Evolutionary conservation across 2,797 vertebrate genomes (phyloP), one percentile per base, ranked within the genome.

Genomic region (Acanthopagrus latus): DNA sequence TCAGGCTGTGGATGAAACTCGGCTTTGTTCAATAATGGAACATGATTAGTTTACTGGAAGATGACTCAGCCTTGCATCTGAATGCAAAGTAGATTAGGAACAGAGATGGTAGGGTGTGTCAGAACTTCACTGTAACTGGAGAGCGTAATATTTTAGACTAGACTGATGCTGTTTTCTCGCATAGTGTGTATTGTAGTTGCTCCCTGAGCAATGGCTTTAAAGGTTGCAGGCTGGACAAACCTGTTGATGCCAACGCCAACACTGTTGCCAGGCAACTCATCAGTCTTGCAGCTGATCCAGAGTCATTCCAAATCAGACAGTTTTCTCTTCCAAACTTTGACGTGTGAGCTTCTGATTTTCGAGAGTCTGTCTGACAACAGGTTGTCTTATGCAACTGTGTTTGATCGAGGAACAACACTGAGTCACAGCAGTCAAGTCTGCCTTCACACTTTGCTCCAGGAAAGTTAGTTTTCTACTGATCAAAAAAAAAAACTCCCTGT

Each of bases 211-310:
- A 48, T 48, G 56, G 20, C 47, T 69, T 65, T 25, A 66, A 73
- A 74, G 21, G 23, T 21, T 57, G 54, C 29, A 46, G 50, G 76
- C 62, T 78, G 56, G 25, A 33, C 62, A 64, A 66, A 74, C 74
- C 78, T 78, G 64, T 79, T 64, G 63, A 82, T 83, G 88, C 71
- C 72, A 84, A 74, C 60, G 77, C 78, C 74, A 83, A 78, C 73
- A 64, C 80, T 85, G 93, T 93, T 93, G 86, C 92, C 82, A 74
- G 82, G 93, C 89, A 93, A 94, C 93, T 48, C 63, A 80, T 83
- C 59, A 67, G 55, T 48, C 20, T 55, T 18, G 29, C 70, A 47
- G n/a, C 60, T 80, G 68, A 78, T 85, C 80, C 77, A 38, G 67
- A 80, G 78, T 69, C 71, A n/a, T 47, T 90, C 43, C 48, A 46